phyloP scores from a whole-genome alignment of 2,113 vertebrate species.

The Salminus brasiliensis region DNA sequence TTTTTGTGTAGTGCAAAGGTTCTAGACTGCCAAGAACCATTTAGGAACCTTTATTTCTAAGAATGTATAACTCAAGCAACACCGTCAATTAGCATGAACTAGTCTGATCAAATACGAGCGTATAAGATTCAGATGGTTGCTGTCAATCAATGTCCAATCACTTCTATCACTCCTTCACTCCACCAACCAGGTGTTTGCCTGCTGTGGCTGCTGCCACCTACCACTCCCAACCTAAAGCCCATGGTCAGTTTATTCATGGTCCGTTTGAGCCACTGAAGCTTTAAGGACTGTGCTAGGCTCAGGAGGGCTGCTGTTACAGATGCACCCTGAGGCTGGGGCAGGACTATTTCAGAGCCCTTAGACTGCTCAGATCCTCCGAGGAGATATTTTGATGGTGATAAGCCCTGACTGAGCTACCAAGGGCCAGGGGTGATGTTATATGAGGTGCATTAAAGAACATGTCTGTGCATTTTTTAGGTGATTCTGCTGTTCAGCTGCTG shows the following conservation, averaged over 20 bases:
- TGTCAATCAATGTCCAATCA: not conserved
- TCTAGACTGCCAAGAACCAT: too few species aligned
- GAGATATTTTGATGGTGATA: not conserved
- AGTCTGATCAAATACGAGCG: not conserved
- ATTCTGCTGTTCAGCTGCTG: not conserved
- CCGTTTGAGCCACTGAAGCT: not conserved
- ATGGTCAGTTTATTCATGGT: not conserved
- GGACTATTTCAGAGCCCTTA: conserved; percentile 13
- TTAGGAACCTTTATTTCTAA: too few species aligned
- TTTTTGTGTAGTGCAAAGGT: too few species aligned
- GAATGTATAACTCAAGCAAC: too few species aligned
- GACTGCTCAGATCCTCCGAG: conserved; percentile 5
- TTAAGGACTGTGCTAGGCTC: not conserved
- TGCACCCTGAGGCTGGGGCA: not conserved
- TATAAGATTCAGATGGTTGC: not conserved
- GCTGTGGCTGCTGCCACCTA: not conserved
- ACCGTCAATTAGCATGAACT: too few species aligned
- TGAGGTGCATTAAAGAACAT: not conserved
- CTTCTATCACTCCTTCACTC: not conserved
- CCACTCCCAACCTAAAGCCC: not conserved
- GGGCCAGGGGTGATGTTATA: not conserved
- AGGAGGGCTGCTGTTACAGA: not conserved
- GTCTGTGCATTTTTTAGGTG: not conserved
- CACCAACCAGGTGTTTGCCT: not conserved
- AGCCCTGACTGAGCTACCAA: not conserved